phyloP scores from a whole-genome alignment of 2,797 vertebrate genomes.

The Percopsis omiscomaycus region DNA sequence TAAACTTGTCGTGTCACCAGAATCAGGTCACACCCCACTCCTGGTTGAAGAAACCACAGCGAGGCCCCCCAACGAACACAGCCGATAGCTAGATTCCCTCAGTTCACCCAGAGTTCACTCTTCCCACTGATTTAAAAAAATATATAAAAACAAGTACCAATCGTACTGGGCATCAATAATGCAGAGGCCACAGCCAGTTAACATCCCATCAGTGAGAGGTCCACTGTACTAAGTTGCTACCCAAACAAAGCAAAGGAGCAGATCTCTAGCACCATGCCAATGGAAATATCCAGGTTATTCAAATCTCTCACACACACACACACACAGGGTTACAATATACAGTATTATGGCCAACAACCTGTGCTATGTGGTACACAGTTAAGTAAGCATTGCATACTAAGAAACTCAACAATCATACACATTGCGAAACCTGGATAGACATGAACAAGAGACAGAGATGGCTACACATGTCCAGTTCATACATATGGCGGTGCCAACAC shows the following conservation, averaged over 20 bases:
- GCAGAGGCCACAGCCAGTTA: conserved; percentile 56
- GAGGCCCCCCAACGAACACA: conserved; percentile 23
- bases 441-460: too few relatives aligned
- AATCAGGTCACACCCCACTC: conserved; percentile 57
- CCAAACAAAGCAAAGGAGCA: too few relatives aligned
- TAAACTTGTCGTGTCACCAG: conserved; percentile 57
- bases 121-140: conserved; percentile 35
- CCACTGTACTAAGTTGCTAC: background rate
- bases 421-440: too few relatives aligned
- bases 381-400: background rate
- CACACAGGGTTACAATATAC: background rate
- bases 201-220: conserved; percentile 44
- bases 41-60: conserved; percentile 30
- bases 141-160: conserved; percentile 10
- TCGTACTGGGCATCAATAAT: conserved; percentile 69
- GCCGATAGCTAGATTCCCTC: conserved; percentile 27
- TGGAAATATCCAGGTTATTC: too few relatives aligned
- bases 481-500: background rate
- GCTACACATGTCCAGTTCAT: too few relatives aligned
- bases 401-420: background rate
- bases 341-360: too few relatives aligned
- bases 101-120: conserved; percentile 66
- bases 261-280: too few relatives aligned
- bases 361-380: background rate
- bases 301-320: background rate